These are phyloP conservation scores for Grammomys dolichurus DNA, from an alignment of 2,113 vertebrate genomes.

Conservation along the genomic window DNA sequence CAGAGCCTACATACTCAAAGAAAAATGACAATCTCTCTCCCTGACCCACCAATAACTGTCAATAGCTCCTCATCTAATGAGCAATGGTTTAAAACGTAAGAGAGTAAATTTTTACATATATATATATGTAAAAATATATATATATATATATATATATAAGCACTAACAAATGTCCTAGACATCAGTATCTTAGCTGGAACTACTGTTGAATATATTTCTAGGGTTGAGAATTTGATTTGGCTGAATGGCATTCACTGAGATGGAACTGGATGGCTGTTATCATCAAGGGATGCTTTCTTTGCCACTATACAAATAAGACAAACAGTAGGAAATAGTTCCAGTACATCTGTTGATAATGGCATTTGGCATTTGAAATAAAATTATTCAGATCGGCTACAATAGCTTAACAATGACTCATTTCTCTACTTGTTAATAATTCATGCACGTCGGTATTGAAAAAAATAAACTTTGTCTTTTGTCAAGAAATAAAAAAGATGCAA, in stretches of 20 bases:
- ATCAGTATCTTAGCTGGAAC: constrained; percentile 32
- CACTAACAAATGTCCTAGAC: not conserved
- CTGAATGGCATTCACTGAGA: constrained; percentile 62
- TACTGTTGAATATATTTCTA: constrained; percentile 8
- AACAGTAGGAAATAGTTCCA: constrained; percentile 28
- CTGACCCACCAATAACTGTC: not conserved
- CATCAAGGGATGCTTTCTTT: not conserved
- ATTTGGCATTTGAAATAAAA: constrained; percentile 67
- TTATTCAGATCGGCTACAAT: constrained; percentile 58
- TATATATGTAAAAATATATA: not conserved
- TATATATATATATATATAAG: not conserved
- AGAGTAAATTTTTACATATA: not conserved
- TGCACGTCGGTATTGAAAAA: constrained; percentile 1
- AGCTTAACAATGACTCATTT: constrained; percentile 53
- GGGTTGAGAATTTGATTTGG: constrained; percentile 29
- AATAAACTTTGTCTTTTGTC: constrained; percentile 34
- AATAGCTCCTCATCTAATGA: not conserved
- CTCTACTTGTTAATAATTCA: constrained; percentile 62
- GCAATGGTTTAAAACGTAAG: constrained; percentile 35
- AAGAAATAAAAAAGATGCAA: constrained; percentile 54
- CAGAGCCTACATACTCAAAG: not conserved
- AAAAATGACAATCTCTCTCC: too few relatives aligned
- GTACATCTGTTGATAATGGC: constrained; percentile 44
- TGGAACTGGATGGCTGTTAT: constrained; percentile 62
- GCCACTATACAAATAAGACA: constrained; percentile 52